Evolutionary conservation across 2,113 vertebrate species (phyloP).

Genomic region (Deroptyus accipitrinus): DNA sequence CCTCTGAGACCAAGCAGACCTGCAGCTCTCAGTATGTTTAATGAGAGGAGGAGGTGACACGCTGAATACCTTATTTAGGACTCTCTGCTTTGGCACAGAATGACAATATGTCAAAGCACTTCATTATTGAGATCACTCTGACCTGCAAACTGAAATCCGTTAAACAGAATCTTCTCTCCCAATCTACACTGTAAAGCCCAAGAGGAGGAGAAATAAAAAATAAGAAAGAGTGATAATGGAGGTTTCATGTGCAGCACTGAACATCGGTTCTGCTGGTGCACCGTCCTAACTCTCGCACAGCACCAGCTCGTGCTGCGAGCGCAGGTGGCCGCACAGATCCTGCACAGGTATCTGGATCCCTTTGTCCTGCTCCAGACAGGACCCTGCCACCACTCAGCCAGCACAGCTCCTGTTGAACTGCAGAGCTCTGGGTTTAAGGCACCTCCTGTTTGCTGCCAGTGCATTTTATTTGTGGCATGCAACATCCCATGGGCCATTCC

Average conservation of each 20-base stretch:
- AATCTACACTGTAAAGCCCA: not conserved
- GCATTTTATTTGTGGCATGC: rapidly evolving
- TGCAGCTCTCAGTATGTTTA: not conserved
- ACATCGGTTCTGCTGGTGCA: not conserved
- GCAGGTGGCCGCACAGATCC: not conserved
- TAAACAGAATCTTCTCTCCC: conserved; percentile 12
- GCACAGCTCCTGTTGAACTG: too few species aligned
- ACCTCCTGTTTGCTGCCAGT: not conserved
- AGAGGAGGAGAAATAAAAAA: not conserved
- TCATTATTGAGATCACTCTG: conserved; percentile 69
- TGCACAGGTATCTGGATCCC: not conserved
- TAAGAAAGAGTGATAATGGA: not conserved
- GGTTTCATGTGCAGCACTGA: not conserved
- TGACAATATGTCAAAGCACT: conserved; percentile 33
- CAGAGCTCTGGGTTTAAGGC: not conserved
- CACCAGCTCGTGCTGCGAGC: not conserved
- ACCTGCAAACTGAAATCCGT: conserved; percentile 65
- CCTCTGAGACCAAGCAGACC: not conserved
- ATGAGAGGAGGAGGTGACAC: not conserved
- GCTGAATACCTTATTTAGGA: not conserved
- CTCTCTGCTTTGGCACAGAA: conserved; percentile 53
- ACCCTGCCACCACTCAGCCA: not conserved
- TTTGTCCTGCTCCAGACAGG: not conserved
- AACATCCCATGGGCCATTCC: not conserved
- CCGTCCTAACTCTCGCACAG: not conserved